Evolutionary conservation across 2,113 vertebrate genomes (phyloP).

Genomic region (Caloenas nicobarica): DNA sequence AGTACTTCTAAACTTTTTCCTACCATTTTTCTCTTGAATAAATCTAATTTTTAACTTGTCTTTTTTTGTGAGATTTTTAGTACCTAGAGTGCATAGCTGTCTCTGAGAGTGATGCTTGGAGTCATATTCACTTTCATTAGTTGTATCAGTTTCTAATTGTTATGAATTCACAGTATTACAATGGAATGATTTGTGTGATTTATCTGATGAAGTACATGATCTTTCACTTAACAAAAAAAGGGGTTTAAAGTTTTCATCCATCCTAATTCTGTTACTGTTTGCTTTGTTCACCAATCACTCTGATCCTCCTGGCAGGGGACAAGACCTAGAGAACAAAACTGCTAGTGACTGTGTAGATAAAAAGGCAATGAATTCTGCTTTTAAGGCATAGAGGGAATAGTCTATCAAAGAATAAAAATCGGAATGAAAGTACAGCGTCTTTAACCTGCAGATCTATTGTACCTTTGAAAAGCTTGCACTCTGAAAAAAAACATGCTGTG

Average conservation of each 20-base stretch:
- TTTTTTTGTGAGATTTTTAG: neutral
- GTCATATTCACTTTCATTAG: neutral
- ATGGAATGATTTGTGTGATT: slow-evolving; percentile 45
- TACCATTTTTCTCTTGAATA: neutral
- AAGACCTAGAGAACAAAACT: slow-evolving; percentile 80
- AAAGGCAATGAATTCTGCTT: slow-evolving; percentile 79
- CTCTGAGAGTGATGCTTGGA: neutral
- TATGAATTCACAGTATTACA: slow-evolving; percentile 42
- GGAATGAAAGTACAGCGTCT: slow-evolving; percentile 75
- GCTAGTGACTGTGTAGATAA: slow-evolving; percentile 79
- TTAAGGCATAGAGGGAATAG: slow-evolving; percentile 76
- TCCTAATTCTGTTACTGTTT: slow-evolving; percentile 78
- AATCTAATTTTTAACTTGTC: neutral
- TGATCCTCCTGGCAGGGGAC: slow-evolving; percentile 82
- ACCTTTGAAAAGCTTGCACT: slow-evolving; percentile 77
- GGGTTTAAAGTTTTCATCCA: slow-evolving; percentile 64
- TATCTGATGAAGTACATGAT: slow-evolving; percentile 45
- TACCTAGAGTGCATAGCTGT: neutral
- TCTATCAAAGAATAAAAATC: slow-evolving; percentile 78
- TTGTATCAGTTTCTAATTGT: slow-evolving; percentile 57
- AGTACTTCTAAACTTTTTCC: neutral
- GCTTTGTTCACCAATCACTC: slow-evolving; percentile 81
- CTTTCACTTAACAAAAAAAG: slow-evolving; percentile 61
- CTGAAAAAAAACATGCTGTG: slow-evolving; percentile 58
- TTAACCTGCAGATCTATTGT: slow-evolving; percentile 79